These are phyloP conservation scores for Phyto melanocephala DNA, from an alignment of 2,888 invertebrate species.

Conservation along the genomic window DNA sequence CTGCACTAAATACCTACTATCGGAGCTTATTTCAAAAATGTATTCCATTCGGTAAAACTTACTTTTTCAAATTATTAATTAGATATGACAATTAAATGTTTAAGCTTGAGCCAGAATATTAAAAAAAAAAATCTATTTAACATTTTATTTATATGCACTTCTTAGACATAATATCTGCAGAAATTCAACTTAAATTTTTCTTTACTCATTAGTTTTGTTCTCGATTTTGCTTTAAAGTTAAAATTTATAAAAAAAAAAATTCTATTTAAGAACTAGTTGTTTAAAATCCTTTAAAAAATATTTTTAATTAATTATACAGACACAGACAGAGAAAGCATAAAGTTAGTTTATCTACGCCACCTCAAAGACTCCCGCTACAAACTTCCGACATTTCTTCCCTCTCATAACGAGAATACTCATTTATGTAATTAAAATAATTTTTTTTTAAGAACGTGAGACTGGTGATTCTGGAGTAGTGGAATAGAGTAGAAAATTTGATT, in stretches of 20 bases:
- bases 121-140: no score
- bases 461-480: neutral
- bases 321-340: neutral
- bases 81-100: no score
- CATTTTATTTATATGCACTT: no score
- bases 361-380: neutral
- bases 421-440: conserved; percentile 60
- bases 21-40: no score
- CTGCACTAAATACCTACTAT: no score
- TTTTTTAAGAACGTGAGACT: neutral
- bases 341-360: neutral
- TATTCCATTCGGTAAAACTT: no score
- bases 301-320: neutral
- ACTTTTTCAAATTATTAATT: no score
- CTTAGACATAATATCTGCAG: no score
- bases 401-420: conserved; percentile 8
- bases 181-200: no score
- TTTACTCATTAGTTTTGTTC: no score
- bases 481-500: neutral
- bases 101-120: no score
- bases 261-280: neutral
- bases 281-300: neutral
- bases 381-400: neutral
- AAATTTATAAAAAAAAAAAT: neutral
- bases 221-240: no score